These are phyloP conservation scores for Hycleus cichorii DNA, from an alignment of 1,140 invertebrate species.

Conservation along the genomic window DNA sequence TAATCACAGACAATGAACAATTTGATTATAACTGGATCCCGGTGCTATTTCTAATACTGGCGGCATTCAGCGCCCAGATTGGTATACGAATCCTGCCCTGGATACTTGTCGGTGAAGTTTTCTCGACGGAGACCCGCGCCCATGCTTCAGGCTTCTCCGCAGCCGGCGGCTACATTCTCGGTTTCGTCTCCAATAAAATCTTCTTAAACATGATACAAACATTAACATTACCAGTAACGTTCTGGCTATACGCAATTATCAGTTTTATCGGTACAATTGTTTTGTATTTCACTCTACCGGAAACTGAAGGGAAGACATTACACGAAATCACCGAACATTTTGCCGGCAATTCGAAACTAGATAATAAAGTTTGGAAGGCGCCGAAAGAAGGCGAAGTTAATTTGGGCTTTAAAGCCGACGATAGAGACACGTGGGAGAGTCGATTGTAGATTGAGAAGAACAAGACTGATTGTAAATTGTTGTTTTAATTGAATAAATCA, in stretches of 20 bases:
- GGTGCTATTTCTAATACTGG: conserved; percentile 51
- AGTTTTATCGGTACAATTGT: conserved; percentile 53
- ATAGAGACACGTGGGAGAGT: background rate
- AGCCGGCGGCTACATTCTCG: conserved; percentile 62
- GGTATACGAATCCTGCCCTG: conserved; percentile 65
- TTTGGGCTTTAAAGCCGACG: conserved; percentile 2
- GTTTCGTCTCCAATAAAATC: conserved; percentile 61
- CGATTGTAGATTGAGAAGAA: background rate
- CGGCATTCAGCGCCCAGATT: conserved; percentile 59
- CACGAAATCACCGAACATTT: conserved; percentile 64
- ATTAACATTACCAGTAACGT: conserved; percentile 57
- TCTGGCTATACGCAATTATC: conserved; percentile 53
- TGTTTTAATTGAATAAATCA: conserved; percentile 4
- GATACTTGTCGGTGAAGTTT: conserved; percentile 67
- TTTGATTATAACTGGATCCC: conserved; percentile 57
- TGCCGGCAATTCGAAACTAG: conserved; percentile 47
- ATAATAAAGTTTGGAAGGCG: conserved; percentile 16
- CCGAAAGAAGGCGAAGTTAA: no score
- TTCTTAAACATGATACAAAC: conserved; percentile 55
- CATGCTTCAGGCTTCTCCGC: conserved; percentile 58
- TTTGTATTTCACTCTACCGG: conserved; percentile 54
- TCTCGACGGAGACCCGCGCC: conserved; percentile 54
- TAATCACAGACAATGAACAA: background rate
- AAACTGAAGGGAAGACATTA: conserved; percentile 75
- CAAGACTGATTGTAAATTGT: conserved; percentile 6